Percentiles rank a stretch among this genome's conserved stretches.
These are phyloP conservation scores for Fulica atra DNA, from an alignment of 2,113 vertebrate genomes.

Conservation along the genomic window DNA sequence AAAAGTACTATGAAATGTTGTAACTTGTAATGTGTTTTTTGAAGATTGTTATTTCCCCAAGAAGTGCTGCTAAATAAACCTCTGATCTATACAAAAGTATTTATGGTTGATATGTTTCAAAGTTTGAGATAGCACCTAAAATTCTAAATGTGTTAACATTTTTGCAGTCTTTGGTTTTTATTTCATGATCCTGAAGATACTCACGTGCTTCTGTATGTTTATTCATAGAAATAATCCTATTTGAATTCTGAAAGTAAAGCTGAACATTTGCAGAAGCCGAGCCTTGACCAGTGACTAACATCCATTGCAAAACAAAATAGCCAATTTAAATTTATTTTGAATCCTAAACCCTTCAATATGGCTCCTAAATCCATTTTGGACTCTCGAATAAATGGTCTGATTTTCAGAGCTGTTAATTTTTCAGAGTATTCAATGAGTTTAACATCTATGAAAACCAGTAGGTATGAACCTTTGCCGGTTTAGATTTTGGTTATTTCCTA, in stretches of 20 bases:
- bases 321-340: not conserved
- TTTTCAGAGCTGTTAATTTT: not conserved
- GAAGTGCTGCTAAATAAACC: not conserved
- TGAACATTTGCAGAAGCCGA: not conserved
- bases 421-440: not conserved
- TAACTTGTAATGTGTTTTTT: accelerated
- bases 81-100: not conserved
- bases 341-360: not conserved
- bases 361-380: not conserved
- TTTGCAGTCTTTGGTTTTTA: not conserved
- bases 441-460: not conserved
- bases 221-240: not conserved
- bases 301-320: not conserved
- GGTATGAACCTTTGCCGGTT: not conserved
- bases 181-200: not conserved
- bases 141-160: not conserved
- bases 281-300: not conserved
- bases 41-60: not conserved
- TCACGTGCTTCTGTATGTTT: not conserved
- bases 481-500: not conserved
- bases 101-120: not conserved
- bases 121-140: not conserved
- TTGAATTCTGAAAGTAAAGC: not conserved
- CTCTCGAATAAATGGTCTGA: not conserved
- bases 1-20: not conserved